Evolutionary conservation across 2,888 invertebrate genomes (phyloP).

Genomic region (Cerastis leucographa): DNA sequence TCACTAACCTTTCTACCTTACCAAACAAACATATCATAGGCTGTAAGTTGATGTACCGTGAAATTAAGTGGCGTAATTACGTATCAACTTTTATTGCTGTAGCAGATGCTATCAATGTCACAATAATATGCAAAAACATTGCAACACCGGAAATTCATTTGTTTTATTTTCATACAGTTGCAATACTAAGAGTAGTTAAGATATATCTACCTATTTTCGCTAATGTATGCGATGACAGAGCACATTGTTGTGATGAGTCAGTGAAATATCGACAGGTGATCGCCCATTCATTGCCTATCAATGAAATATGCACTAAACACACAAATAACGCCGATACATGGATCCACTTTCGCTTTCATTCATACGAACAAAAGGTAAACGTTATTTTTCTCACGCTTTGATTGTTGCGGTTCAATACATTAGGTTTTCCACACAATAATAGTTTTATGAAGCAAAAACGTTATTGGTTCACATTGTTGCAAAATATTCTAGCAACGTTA

Average conservation of each 20-base stretch:
- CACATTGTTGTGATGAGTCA: conserved; percentile 73
- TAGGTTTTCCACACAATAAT: conserved; percentile 61
- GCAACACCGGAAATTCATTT: conserved; percentile 70
- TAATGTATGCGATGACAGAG: conserved; percentile 72
- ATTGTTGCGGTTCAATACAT: conserved; percentile 64
- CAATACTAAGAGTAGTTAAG: conserved; percentile 62
- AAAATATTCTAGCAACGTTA: conserved; percentile 53
- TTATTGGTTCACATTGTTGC: conserved; percentile 64
- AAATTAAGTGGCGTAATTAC: conserved; percentile 65
- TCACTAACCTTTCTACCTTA: conserved; percentile 45
- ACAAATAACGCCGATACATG: conserved; percentile 42
- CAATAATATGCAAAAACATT: conserved; percentile 58
- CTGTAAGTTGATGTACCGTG: conserved; percentile 62
- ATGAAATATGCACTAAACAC: conserved; percentile 44
- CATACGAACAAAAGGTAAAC: conserved; percentile 50
- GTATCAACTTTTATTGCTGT: conserved; percentile 48
- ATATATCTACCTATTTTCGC: conserved; percentile 43
- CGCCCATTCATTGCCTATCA: conserved; percentile 52
- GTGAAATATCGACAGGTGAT: conserved; percentile 60
- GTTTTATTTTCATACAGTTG: conserved; percentile 62
- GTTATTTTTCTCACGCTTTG: conserved; percentile 65
- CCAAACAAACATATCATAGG: conserved; percentile 52
- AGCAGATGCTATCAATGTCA: conserved; percentile 58
- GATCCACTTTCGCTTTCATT: conserved; percentile 58
- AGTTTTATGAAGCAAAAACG: conserved; percentile 52